A percentile compares a stretch with the other conserved stretches of the same genome.
These are phyloP conservation scores for Tyrophagus putrescentiae DNA, from an alignment of 1,140 invertebrate genomes.

Conservation along the genomic window DNA sequence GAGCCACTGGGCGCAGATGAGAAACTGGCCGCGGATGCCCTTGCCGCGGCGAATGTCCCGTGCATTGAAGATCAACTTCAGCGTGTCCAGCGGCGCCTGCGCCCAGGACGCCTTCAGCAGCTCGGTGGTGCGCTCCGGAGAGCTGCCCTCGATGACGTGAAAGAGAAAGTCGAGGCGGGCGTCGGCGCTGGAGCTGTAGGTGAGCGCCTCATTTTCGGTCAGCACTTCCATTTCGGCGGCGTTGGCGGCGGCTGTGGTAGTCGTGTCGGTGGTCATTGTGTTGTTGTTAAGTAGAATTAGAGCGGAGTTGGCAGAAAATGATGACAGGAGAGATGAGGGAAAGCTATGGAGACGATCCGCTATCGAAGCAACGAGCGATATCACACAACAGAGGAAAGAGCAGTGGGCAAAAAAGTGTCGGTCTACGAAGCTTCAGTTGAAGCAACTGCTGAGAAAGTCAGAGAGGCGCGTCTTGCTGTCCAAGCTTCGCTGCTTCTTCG, in stretches of 20 bases:
- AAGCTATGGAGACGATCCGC: too few relatives aligned
- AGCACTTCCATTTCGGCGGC: not conserved
- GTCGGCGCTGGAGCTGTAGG: constrained; percentile 6
- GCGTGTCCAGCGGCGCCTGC: constrained; percentile 8
- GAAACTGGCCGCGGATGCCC: constrained; percentile 13
- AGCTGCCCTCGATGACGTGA: constrained; percentile 10
- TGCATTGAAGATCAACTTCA: constrained; percentile 10
- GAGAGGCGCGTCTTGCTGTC: not conserved
- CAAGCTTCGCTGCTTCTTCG: constrained; percentile 5
- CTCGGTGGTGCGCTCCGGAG: not conserved
- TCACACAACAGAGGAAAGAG: too few relatives aligned
- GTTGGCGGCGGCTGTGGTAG: too few relatives aligned
- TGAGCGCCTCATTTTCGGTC: constrained; percentile 8
- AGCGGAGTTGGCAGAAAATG: too few relatives aligned
- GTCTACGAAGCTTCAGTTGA: too few relatives aligned
- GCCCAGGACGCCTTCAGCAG: constrained; percentile 12
- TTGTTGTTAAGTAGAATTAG: too few relatives aligned
- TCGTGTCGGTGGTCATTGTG: too few relatives aligned
- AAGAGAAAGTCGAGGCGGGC: constrained; percentile 12
- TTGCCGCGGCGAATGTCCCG: constrained; percentile 12
- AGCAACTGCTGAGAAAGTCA: not conserved
- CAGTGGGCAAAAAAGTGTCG: too few relatives aligned
- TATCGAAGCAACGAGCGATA: too few relatives aligned
- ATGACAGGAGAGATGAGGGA: too few relatives aligned
- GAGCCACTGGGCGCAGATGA: constrained; percentile 12